phyloP scores from a whole-genome alignment of 2,797 vertebrate genomes.

The Distichodus sexfasciatus region DNA sequence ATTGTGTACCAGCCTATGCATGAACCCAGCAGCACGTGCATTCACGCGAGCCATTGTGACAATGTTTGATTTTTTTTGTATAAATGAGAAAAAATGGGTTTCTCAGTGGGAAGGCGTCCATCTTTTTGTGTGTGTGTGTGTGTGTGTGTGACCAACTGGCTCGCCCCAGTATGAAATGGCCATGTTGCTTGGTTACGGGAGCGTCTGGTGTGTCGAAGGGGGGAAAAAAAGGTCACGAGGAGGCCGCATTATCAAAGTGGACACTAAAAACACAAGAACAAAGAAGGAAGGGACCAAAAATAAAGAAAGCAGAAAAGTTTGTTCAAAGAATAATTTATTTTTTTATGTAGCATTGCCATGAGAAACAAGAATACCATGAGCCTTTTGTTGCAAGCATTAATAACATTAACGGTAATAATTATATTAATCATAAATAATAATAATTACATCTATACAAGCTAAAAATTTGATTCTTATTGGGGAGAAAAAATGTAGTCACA shows the following conservation, averaged over 20 bases:
- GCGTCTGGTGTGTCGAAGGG: conserved; percentile 47
- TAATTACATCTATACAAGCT: conserved; percentile 77
- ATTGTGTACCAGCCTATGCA: not conserved
- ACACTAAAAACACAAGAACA: conserved; percentile 41
- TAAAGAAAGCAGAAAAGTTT: conserved; percentile 45
- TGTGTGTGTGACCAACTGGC: conserved; percentile 65
- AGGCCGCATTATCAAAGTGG: conserved; percentile 43
- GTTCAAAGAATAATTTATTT: conserved; percentile 58
- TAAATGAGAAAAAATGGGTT: conserved; percentile 55
- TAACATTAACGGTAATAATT: conserved; percentile 76
- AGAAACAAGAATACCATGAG: conserved; percentile 60
- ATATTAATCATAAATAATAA: conserved; percentile 65
- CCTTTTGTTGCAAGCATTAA: conserved; percentile 75
- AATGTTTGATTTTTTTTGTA: conserved; percentile 33
- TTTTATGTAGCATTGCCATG: conserved; percentile 53
- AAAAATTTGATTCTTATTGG: conserved; percentile 65
- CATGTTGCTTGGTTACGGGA: conserved; percentile 54
- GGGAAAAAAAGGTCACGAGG: conserved; percentile 52
- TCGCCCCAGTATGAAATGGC: conserved; percentile 61
- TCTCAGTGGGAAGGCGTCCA: conserved; percentile 60
- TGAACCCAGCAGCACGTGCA: conserved; percentile 10
- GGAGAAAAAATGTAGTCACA: conserved; percentile 51
- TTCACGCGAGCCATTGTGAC: conserved; percentile 31
- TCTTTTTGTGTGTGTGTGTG: too few relatives aligned
- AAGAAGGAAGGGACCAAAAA: conserved; percentile 42